Evolutionary conservation across 2,113 vertebrate species (phyloP).

Genomic region (Erinaceus europaeus): DNA sequence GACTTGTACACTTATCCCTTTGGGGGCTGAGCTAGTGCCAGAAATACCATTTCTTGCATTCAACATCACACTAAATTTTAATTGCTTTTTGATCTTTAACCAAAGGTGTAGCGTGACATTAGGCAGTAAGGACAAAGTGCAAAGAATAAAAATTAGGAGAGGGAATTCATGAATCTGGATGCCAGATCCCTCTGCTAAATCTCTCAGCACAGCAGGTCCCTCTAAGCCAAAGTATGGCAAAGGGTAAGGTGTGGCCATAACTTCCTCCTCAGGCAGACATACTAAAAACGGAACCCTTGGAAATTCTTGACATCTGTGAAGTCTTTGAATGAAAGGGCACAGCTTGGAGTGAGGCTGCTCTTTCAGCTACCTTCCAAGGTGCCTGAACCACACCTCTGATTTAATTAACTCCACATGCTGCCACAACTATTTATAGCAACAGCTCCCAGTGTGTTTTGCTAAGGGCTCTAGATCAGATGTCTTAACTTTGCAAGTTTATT

Average conservation of each 20-base stretch:
- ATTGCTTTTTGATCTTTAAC: constrained; percentile 38
- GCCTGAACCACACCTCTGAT: neutral
- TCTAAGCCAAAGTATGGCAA: constrained; percentile 63
- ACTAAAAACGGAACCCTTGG: constrained; percentile 61
- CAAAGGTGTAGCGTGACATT: constrained; percentile 57
- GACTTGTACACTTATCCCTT: neutral
- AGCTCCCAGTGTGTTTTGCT: constrained; percentile 47
- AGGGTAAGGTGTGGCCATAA: constrained; percentile 70
- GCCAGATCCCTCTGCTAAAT: constrained; percentile 76
- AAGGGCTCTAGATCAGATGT: constrained; percentile 59
- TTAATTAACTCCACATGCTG: constrained; percentile 50
- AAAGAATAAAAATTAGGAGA: constrained; percentile 63
- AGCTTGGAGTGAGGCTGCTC: constrained; percentile 44
- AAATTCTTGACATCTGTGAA: constrained; percentile 77
- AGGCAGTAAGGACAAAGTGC: constrained; percentile 53
- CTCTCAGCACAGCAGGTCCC: constrained; percentile 71
- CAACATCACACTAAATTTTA: neutral
- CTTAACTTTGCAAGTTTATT: constrained; percentile 64
- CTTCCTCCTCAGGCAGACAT: constrained; percentile 58
- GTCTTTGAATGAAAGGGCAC: constrained; percentile 70
- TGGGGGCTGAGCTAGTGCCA: neutral
- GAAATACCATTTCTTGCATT: neutral
- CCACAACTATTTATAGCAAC: constrained; percentile 71
- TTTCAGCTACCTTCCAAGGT: constrained; percentile 71
- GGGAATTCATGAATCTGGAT: constrained; percentile 61